Percentiles rank a stretch among this genome's conserved stretches.
Conservation (phyloP, 2,888 invertebrate species). For the Sinodicranocentrus sp. region DNA sequence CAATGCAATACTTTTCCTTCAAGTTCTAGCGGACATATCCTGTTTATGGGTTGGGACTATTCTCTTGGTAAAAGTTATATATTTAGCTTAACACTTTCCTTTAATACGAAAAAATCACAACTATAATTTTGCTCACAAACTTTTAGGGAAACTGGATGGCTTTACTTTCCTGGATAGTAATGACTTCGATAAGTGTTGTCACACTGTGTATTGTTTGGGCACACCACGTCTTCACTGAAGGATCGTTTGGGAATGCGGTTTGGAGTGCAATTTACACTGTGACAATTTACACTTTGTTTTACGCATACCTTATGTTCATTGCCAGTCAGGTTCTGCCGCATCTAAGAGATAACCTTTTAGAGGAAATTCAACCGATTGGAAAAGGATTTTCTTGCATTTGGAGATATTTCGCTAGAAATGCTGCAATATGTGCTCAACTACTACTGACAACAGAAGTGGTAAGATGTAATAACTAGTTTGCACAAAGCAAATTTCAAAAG, state of each 20-base stretch:
- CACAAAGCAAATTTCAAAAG: not conserved
- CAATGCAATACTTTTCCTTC: conserved; percentile 68
- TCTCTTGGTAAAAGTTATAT: conserved; percentile 50
- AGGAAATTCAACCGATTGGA: conserved; percentile 73
- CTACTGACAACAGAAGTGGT: conserved; percentile 72
- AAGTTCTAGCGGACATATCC: conserved; percentile 67
- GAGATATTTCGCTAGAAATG: conserved; percentile 71
- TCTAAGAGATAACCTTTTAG: conserved; percentile 67
- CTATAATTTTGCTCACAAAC: not conserved
- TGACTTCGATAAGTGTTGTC: conserved; percentile 62
- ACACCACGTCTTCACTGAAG: conserved; percentile 65
- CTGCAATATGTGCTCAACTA: conserved; percentile 63
- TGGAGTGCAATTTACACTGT: conserved; percentile 71
- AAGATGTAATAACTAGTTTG: conserved; percentile 19
- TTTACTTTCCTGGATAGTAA: conserved; percentile 66
- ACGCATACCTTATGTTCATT: conserved; percentile 67
- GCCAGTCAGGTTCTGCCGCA: conserved; percentile 68
- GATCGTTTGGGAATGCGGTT: conserved; percentile 46
- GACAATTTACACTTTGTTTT: conserved; percentile 67
- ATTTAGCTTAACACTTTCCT: not conserved
- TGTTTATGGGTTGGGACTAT: conserved; percentile 71
- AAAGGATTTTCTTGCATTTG: conserved; percentile 69
- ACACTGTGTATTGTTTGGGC: conserved; percentile 67
- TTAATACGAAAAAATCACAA: not conserved
- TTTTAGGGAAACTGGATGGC: conserved; percentile 63